Base-by-base conservation (phyloP, 2,797 vertebrate species). In the Neostethus bicornis region DNA sequence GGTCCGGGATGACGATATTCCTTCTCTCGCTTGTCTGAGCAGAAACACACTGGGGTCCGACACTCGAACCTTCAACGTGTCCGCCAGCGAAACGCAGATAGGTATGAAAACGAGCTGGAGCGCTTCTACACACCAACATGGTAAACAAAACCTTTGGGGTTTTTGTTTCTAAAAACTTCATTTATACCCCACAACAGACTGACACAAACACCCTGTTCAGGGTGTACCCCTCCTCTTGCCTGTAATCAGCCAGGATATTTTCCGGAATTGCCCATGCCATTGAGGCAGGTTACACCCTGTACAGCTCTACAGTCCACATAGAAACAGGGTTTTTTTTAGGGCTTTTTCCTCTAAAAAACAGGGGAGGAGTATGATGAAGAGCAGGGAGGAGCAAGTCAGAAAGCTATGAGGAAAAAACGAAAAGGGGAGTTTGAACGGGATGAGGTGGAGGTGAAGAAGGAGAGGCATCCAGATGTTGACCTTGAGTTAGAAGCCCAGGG, bases 311-410 rank as follows among this genome's bases (percentile, higher is more conserved):
- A n/a, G n/a, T n/a, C n/a, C n/a, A n/a, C n/a, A n/a, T n/a, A n/a
- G n/a, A n/a, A n/a, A n/a, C n/a, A n/a, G n/a, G n/a, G n/a, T n/a
- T n/a, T n/a, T n/a, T n/a, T n/a, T n/a, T n/a, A n/a, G n/a, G n/a
- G n/a, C n/a, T n/a, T n/a, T n/a, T 93, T 93, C 50, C 87, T 93
- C 13, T 93, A 92, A 0, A 92, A 93, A 32, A 92, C 90, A 13
- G 92, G 93, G 46, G 92, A 93, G 2, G 91, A 92, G 41, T 89
- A 92, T 4, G 92, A 92, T 31, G 90, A 91, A 11, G 90, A 93
- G n/a, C 91, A 91, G 10, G 61, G 62, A 0, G 85, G 68, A 45
- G 79, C 41, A 9, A 66, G 66, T 56, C 87, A 84, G 38, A 79
- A 70, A 42, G 71, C 81, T 7, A 87, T 71, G 42, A 88, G 78